These are phyloP conservation scores for Pseudochirops cupreus DNA, from an alignment of 2,797 vertebrate species.

Conservation along the genomic window DNA sequence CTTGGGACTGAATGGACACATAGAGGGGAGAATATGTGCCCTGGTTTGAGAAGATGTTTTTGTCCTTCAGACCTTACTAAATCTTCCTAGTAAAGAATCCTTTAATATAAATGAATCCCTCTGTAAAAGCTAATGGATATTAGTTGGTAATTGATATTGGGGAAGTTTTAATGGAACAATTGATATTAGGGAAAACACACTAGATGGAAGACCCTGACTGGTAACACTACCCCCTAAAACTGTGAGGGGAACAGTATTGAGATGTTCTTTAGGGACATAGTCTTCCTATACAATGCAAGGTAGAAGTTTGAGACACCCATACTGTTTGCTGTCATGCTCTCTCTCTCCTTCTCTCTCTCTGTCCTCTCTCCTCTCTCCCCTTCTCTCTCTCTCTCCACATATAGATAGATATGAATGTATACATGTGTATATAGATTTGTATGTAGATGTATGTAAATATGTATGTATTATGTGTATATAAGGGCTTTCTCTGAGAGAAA, in stretches of 20 bases:
- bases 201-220: neutral
- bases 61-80: neutral
- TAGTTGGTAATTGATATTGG: neutral
- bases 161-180: neutral
- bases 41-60: neutral
- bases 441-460: no score
- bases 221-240: neutral
- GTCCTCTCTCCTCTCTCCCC: no score
- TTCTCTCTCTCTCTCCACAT: no score
- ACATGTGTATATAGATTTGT: no score
- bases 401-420: no score
- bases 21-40: neutral
- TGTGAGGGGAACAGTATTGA: neutral
- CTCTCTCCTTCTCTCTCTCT: no score
- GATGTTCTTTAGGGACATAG: neutral
- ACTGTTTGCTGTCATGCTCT: neutral
- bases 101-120: neutral
- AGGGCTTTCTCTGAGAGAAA: neutral
- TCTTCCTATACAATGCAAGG: neutral
- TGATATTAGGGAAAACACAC: neutral
- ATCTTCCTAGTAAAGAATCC: neutral
- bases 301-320: neutral
- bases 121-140: neutral
- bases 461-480: no score
- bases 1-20: neutral